Conservation (phyloP, 2,113 vertebrate genomes). For the Eudyptes chrysolophus region DNA sequence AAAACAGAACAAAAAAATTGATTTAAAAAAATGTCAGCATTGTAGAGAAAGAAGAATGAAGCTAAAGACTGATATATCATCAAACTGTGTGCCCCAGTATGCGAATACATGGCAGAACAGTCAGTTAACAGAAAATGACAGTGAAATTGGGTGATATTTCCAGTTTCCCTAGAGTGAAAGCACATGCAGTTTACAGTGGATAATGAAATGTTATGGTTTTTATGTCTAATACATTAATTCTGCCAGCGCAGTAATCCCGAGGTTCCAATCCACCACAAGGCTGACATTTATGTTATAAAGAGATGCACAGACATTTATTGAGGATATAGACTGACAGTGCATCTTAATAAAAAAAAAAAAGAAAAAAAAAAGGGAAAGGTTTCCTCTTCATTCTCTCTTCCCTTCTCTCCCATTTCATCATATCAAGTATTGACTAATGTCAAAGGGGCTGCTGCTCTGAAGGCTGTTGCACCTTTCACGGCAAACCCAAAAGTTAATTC, state of each 20-base stretch:
- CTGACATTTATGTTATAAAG: conserved; percentile 20
- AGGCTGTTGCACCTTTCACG: not conserved
- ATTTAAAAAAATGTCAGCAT: not conserved
- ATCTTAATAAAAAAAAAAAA: not conserved
- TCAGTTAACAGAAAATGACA: not conserved
- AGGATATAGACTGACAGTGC: not conserved
- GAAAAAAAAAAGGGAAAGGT: not conserved
- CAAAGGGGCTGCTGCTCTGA: not conserved
- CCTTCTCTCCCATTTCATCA: not conserved
- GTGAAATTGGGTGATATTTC: conserved; percentile 32
- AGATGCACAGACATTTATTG: not conserved
- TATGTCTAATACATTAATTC: conserved; percentile 15
- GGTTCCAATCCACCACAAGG: not conserved
- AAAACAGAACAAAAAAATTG: not conserved
- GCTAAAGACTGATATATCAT: not conserved
- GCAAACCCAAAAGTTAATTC: not conserved
- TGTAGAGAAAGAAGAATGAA: not conserved
- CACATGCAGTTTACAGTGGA: not conserved
- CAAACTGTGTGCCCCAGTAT: not conserved
- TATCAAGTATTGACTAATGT: not conserved
- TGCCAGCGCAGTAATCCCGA: not conserved
- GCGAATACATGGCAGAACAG: not conserved
- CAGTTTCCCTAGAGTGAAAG: not conserved
- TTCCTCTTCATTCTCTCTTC: not conserved
- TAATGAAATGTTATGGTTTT: conserved; percentile 33